phyloP scores from a whole-genome alignment of 2,797 vertebrate species.

The Rhynchotus rufescens region DNA sequence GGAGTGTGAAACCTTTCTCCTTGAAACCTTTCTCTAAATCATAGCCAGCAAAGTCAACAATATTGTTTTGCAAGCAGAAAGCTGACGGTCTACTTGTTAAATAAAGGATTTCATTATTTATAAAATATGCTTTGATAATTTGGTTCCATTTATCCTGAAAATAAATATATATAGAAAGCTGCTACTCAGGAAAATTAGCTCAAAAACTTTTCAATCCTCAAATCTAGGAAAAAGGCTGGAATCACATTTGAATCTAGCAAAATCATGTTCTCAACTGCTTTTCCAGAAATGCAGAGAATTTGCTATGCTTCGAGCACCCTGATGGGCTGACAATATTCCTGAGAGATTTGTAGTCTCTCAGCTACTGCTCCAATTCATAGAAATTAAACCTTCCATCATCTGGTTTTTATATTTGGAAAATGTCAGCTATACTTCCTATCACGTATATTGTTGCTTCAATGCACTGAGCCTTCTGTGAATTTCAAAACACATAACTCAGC shows the following conservation, averaged over 20 bases:
- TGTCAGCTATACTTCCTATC: conserved; percentile 81
- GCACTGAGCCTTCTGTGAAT: conserved; percentile 74
- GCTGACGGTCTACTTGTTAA: neutral
- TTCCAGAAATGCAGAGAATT: conserved; percentile 62
- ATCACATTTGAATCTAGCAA: neutral
- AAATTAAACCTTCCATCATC: conserved; percentile 84
- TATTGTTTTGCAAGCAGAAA: neutral
- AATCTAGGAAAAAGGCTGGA: neutral
- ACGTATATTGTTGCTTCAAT: conserved; percentile 69
- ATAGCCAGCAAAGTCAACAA: neutral
- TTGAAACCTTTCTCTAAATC: neutral
- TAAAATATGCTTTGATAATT: neutral
- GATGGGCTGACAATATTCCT: conserved; percentile 52
- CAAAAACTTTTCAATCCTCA: neutral
- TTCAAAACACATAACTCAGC: conserved; percentile 78
- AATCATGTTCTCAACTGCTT: conserved; percentile 38
- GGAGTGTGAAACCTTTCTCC: too few species aligned
- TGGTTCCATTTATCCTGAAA: neutral
- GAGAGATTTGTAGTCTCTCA: conserved; percentile 65
- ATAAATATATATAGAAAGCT: neutral
- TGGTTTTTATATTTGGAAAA: conserved; percentile 85
- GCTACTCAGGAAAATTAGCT: neutral
- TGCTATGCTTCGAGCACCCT: conserved; percentile 33
- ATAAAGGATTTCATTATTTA: neutral
- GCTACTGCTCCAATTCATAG: conserved; percentile 74